Base-by-base conservation (phyloP, 2,113 vertebrate species). In the Xiphophorus maculatus region DNA sequence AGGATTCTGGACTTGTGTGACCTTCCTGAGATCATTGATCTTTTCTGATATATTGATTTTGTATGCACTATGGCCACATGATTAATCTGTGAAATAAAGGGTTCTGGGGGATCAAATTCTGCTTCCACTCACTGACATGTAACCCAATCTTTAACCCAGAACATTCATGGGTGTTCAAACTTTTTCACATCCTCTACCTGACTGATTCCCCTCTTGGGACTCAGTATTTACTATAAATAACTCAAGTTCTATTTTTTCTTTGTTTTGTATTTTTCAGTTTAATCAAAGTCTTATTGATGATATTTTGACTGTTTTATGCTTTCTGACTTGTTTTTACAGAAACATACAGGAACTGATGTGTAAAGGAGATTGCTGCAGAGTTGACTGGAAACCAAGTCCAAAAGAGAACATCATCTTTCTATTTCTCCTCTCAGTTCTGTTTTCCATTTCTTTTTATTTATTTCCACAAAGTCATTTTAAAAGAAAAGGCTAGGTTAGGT, bases 271-370 rank as follows among this genome's bases (percentile, higher is more conserved):
- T 58, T 32, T 32, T 17, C 15, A 19, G 17, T 51, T 19, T 32
- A 32, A 32, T 32, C 32, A 32, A 32, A 32, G 10, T 25, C 17
- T 3, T 58, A 9, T 58, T 10, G 25, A 25, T 25, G 19, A 25
- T 58, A n/a, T 58, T 58, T 2, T 10, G 25, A n/a, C 8, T 58
- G 8, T 42, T 0, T 14, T 42, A 63, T 65, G 58, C 5, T 69
- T 11, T 75, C 17, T 44, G 3, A 10, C 13, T 19, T 73, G 84
- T n/a, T 79, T 87, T 89, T 84, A 25, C 91, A 92, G 92, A 84
- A 79, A 61, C 81, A 9, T 65, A 89, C 17, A 60, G 65, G 42
- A 80, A 77, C 76, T 88, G 75, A 90, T 8, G 5, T 9, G 4
- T 58, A 44, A 73, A 66, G n/a, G 48, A 27, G 14, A 65, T 7